phyloP scores from a whole-genome alignment of 2,113 vertebrate species.

The Columbina picui region DNA sequence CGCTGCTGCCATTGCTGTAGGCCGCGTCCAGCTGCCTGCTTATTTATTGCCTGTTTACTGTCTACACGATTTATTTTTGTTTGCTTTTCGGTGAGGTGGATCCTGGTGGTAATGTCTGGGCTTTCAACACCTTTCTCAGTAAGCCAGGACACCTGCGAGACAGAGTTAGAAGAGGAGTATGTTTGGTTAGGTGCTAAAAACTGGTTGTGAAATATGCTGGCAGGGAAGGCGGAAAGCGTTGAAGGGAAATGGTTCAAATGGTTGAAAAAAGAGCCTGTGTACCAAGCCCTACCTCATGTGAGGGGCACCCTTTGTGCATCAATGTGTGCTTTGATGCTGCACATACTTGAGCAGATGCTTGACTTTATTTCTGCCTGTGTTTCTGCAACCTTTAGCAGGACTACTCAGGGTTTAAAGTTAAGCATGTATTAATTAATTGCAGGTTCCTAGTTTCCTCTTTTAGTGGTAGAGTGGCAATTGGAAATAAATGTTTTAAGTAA shows the following conservation, averaged over 20 bases:
- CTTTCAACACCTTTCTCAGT: background rate
- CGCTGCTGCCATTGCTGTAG: background rate
- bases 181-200: background rate
- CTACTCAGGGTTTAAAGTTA: background rate
- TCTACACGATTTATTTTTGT: fast-evolving
- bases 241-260: background rate
- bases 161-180: background rate
- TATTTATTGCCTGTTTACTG: fast-evolving
- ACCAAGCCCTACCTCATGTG: background rate
- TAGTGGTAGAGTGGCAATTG: background rate
- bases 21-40: background rate
- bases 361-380: background rate
- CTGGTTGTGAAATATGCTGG: background rate
- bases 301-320: background rate
- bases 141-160: background rate
- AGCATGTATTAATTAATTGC: background rate
- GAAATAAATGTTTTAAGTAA: background rate
- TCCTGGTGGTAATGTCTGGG: too few relatives aligned
- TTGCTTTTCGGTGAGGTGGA: background rate
- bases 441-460: background rate
- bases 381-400: background rate
- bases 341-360: background rate
- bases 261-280: background rate
- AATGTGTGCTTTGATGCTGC: background rate
- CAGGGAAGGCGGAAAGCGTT: background rate